These are phyloP conservation scores for Philereme transversata DNA, from an alignment of 2,888 invertebrate species.

Conservation along the genomic window DNA sequence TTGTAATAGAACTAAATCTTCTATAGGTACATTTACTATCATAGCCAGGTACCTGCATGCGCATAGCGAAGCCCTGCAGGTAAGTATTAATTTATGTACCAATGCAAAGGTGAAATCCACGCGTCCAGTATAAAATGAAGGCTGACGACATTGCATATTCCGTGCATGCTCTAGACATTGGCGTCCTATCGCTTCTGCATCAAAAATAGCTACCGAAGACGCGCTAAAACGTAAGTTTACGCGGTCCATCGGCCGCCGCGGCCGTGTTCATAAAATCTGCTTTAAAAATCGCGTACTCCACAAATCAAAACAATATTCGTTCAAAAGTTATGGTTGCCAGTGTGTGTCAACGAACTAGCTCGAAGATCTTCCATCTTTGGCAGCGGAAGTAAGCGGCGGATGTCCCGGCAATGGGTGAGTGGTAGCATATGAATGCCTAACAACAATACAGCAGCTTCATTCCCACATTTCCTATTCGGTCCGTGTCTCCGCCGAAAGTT, in stretches of 20 bases:
- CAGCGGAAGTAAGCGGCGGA: constrained; percentile 81
- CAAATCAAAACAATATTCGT: constrained; percentile 14
- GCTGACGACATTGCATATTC: constrained; percentile 83
- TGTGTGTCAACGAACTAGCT: constrained; percentile 76
- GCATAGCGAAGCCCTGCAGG: constrained; percentile 6
- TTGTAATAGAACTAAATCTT: no score
- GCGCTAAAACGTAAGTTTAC: constrained; percentile 76
- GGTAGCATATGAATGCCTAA: constrained; percentile 77
- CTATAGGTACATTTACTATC: no score
- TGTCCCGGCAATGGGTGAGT: constrained; percentile 82
- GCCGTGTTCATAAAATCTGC: constrained; percentile 52
- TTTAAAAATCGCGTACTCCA: constrained; percentile 35
- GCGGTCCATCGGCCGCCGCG: constrained; percentile 67
- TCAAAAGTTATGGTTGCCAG: constrained; percentile 46
- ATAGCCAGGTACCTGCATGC: not conserved
- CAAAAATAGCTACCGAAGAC: constrained; percentile 82
- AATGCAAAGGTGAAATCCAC: constrained; percentile 45
- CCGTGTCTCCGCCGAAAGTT: constrained; percentile 79
- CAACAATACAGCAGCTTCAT: constrained; percentile 69
- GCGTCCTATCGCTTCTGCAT: constrained; percentile 81
- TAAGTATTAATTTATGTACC: constrained; percentile 36
- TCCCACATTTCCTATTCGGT: constrained; percentile 79
- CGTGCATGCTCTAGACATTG: constrained; percentile 83
- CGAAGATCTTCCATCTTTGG: constrained; percentile 82
- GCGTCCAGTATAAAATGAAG: constrained; percentile 63